Conservation (phyloP, 1,140 invertebrate genomes). For the Caenorhabditis latens region DNA sequence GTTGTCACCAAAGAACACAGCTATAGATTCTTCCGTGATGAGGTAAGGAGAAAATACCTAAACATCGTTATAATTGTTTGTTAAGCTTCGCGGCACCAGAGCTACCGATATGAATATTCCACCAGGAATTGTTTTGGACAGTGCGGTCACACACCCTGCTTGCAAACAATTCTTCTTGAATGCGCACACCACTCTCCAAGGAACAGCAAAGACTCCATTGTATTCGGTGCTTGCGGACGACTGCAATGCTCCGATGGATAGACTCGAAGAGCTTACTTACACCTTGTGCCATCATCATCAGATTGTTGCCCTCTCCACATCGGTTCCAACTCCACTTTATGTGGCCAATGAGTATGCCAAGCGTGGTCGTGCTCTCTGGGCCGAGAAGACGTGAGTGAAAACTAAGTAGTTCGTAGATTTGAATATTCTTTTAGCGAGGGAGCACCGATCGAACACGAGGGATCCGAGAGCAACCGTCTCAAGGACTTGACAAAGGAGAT, state of each 20-base stretch:
- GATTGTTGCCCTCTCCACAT: slow-evolving; percentile 40
- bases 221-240: slow-evolving; percentile 65
- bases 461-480: not conserved
- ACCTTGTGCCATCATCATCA: slow-evolving; percentile 58
- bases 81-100: slow-evolving; percentile 20
- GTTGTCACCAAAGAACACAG: slow-evolving; percentile 65
- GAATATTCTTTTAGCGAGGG: not conserved
- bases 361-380: slow-evolving; percentile 59
- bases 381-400: slow-evolving; percentile 35
- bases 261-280: slow-evolving; percentile 60
- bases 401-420: not conserved
- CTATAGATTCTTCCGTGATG: slow-evolving; percentile 55
- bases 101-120: slow-evolving; percentile 65
- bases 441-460: slow-evolving; percentile 6
- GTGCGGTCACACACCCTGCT: slow-evolving; percentile 48
- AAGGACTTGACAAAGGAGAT: slow-evolving; percentile 48
- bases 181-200: slow-evolving; percentile 64
- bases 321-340: slow-evolving; percentile 66
- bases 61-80: not conserved
- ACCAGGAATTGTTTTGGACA: slow-evolving; percentile 63
- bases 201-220: slow-evolving; percentile 61
- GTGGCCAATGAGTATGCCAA: slow-evolving; percentile 64
- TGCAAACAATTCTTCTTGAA: slow-evolving; percentile 68
- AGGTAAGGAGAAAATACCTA: slow-evolving; percentile 47
- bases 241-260: slow-evolving; percentile 47